Evolutionary conservation across 2,888 invertebrate genomes (phyloP), one percentile per base, ranked within the genome.

Genomic region (Lissonota sp.): DNA sequence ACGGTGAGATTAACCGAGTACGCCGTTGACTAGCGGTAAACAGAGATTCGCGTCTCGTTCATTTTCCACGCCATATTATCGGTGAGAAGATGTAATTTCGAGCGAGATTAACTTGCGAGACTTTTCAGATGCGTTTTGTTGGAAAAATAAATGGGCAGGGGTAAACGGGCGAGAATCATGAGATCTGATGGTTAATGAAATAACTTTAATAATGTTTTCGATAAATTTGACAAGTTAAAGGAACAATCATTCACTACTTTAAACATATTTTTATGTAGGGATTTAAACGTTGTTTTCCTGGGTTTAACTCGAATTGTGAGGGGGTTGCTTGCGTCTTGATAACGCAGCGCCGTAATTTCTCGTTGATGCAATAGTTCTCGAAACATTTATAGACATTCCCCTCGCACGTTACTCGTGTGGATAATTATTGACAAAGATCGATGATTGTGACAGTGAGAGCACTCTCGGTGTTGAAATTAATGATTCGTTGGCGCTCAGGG

Each of bases 401-500:
- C 37, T 53, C 49, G 12, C 49, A 5, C 49, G 60, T 60, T 64
- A 53, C 51, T 7, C 51, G 66, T 69, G 67, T 76, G 66, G 80
- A 39, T 80, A 84, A 84, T 85, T 84, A 84, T 82, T 84, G 81
- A 73, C 39, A 80, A 82, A 71, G 78, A 83, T 76, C 67, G 67
- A 79, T 78, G 57, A 55, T 74, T 66, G 84, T 84, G 74, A 84
- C 84, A 80, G 80, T 55, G 57, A 64, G 51, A 53, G 67, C 63
- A 40, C 71, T 71, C 67, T 64, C 67, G 62, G 77, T 86, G 83
- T 83, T 80, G 26, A 84, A 83, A 84, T 87, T 84, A 85, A 86
- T 86, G 84, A 84, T 75, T 71, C 79, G 70, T 67, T 26, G 1
- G 53, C 53, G 14, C 26, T 26, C 5, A 14, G 14, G 40, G 66